Percentiles rank a stretch among this genome's conserved stretches.
Evolutionary conservation across 2,888 invertebrate genomes (phyloP).

Genomic region (Zelleria hepariella): DNA sequence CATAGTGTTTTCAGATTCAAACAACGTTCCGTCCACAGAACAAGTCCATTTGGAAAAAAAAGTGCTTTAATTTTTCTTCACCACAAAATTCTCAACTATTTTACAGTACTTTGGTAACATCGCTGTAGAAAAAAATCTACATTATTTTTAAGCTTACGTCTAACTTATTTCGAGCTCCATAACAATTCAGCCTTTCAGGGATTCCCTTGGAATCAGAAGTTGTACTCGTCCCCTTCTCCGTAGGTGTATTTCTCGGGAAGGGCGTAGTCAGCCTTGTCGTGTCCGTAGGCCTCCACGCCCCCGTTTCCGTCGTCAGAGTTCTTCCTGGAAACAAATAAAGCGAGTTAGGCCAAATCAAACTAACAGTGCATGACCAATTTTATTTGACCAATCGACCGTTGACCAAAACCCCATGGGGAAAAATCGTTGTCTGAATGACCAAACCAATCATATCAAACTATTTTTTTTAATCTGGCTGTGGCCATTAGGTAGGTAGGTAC

Average conservation of each 20-base stretch:
- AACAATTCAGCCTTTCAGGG: background rate
- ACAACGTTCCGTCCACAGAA: background rate
- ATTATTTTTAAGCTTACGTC: background rate
- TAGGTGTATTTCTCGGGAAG: slow-evolving; percentile 60
- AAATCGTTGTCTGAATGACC: no score
- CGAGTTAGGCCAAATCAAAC: slow-evolving; percentile 7
- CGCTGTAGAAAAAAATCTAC: background rate
- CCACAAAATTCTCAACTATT: background rate
- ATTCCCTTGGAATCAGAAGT: slow-evolving; percentile 27
- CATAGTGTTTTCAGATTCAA: background rate
- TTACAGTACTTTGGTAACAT: background rate
- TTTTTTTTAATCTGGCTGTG: background rate
- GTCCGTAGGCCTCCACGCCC: slow-evolving; percentile 53
- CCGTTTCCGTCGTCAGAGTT: slow-evolving; percentile 53
- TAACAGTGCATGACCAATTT: no score
- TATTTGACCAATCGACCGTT: no score
- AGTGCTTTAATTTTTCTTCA: no score
- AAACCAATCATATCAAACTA: background rate
- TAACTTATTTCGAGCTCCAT: background rate
- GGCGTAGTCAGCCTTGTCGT: slow-evolving; percentile 52
- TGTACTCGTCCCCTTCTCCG: slow-evolving; percentile 52
- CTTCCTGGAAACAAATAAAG: slow-evolving; percentile 30
- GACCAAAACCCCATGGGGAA: no score
- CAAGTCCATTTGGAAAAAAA: no score
- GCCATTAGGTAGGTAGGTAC: no score